phyloP scores from a whole-genome alignment of 2,113 vertebrate species.

The Leptobrachium leishanense region DNA sequence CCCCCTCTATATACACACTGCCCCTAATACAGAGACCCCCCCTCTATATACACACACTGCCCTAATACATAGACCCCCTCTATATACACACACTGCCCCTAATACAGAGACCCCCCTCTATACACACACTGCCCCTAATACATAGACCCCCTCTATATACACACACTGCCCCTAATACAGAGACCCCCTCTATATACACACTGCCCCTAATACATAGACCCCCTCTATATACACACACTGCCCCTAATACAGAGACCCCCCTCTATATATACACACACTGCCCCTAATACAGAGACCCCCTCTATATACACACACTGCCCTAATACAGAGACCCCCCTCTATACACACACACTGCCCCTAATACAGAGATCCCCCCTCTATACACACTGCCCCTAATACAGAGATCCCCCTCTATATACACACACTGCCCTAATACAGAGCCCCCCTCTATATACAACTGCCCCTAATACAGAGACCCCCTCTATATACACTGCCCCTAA shows the following conservation, averaged over 20 bases:
- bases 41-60: not conserved
- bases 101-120: not conserved
- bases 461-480: not conserved
- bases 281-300: not conserved
- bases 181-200: not conserved
- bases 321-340: too few relatives aligned
- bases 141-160: not conserved
- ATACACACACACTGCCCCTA: too few relatives aligned
- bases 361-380: not conserved
- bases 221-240: not conserved
- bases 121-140: not conserved
- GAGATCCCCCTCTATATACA: not conserved
- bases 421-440: too few relatives aligned
- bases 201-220: not conserved
- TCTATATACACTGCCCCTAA: too few relatives aligned
- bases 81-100: too few relatives aligned
- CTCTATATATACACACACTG: too few relatives aligned
- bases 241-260: not conserved
- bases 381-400: not conserved
- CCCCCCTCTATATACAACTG: too few relatives aligned
- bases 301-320: too few relatives aligned
- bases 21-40: too few relatives aligned
- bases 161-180: not conserved
- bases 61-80: not conserved
- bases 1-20: too few relatives aligned